Evolutionary conservation across 2,888 invertebrate genomes (phyloP), one percentile per base, ranked within the genome.

Genomic region (Eurytoma adleriae): DNA sequence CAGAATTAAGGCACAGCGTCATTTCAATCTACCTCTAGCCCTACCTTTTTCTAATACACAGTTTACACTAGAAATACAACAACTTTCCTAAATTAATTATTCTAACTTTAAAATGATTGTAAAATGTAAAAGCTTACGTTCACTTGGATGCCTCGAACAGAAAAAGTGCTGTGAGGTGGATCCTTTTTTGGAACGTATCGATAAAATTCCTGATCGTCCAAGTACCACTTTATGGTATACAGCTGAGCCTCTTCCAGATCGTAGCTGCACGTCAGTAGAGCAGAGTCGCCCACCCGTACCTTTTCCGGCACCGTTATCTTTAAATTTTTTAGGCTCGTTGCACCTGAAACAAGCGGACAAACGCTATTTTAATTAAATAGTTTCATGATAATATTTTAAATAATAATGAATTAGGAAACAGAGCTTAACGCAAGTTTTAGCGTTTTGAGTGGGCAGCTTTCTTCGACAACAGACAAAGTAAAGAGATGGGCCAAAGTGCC

Each of bases 191-290:
- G 95, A 81, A 95, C 94, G 87, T 92, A 96, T 86, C 95, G 92
- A 91, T 95, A 96, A 92, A 96, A 96, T 91, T 96, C 96, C 7
- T 93, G 93, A 83, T 94, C 93, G 3, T 94, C 94, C 80, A 94
- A 92, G 91, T 95, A 95, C 96, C 96, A 96, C 89, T 95, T 93
- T 87, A 96, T 94, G 82, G 95, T 94, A 91, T 96, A 96, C 5
- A 96, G 92, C 67, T 85, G 79, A 50, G 84, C 85, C 10, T 86
- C 86, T 57, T 90, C 86, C 50, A 90, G 84, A 24, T 90, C 89
- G 82, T 90, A 90, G 83, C 86, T 84, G 81, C 90, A 90, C 50
- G 89, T 87, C 12, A 91, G 84, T 14, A 88, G 85, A 75, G 89
- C 90, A 16, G 90, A 86, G 81, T 90, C 90, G 16, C 89, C 90